Percentiles rank a stretch among this genome's conserved stretches.
phyloP scores from a whole-genome alignment of 2,888 invertebrate species.

The Pemphredon lugubris region DNA sequence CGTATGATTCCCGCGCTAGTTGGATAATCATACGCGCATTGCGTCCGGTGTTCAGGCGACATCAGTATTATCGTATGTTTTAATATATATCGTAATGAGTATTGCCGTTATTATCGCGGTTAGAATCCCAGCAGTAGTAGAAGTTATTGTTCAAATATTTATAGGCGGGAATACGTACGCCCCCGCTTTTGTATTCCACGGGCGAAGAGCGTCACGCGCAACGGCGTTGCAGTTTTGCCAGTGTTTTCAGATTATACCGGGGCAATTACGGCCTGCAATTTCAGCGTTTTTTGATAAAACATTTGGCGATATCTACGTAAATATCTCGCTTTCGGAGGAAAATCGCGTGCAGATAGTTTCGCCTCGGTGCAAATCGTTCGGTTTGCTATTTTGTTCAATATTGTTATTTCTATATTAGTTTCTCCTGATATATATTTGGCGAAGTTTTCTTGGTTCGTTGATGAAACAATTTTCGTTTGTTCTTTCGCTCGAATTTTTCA shows the following conservation, averaged over 20 bases:
- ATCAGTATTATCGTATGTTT: conserved; percentile 29
- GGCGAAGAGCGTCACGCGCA: conserved; percentile 3
- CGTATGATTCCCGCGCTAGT: too few species aligned
- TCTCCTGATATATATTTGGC: too few species aligned
- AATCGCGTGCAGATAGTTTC: background rate
- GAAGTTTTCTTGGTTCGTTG: too few species aligned
- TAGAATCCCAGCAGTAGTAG: conserved; percentile 8
- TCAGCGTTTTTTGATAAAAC: conserved; percentile 28
- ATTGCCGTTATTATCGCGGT: conserved; percentile 15
- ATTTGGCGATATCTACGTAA: conserved; percentile 8
- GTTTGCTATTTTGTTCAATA: background rate
- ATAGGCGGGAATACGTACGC: conserved; percentile 2
- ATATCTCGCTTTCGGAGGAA: background rate
- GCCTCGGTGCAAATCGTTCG: background rate
- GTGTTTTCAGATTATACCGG: conserved; percentile 1
- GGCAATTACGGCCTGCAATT: conserved; percentile 30
- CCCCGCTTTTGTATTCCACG: conserved; percentile 20
- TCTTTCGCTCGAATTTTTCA: too few species aligned
- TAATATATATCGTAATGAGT: conserved; percentile 27
- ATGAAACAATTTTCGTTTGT: too few species aligned
- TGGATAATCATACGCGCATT: too few species aligned
- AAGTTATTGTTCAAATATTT: conserved; percentile 43
- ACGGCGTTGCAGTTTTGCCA: conserved; percentile 26
- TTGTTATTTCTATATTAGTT: too few species aligned
- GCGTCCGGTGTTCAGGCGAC: conserved; percentile 5